Evolutionary conservation across 2,113 vertebrate species (phyloP).

Genomic region (Psammodynastes pulverulentus): DNA sequence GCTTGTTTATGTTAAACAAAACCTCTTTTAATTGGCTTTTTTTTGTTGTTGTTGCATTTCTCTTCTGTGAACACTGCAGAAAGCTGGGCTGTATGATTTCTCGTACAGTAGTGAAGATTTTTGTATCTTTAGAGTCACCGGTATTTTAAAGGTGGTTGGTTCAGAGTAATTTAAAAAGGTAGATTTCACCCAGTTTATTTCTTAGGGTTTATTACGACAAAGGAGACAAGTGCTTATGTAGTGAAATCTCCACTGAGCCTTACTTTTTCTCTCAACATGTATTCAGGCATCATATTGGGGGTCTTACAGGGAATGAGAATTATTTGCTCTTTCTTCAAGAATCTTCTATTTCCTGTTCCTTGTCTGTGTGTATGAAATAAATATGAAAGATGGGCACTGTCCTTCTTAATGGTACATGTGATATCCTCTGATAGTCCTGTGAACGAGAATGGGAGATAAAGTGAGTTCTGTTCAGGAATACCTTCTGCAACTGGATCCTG

Average conservation of each 20-base stretch:
- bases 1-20: conserved; percentile 27
- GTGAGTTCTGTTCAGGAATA: neutral
- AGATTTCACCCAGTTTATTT: neutral
- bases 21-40: conserved; percentile 13
- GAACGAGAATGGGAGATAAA: neutral
- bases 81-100: conserved; percentile 13
- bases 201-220: neutral
- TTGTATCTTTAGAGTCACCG: neutral
- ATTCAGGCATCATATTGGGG: neutral
- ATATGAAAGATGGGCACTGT: neutral
- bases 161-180: neutral
- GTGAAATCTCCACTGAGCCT: neutral
- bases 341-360: neutral
- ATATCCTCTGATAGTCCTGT: neutral
- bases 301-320: neutral
- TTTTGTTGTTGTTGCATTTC: conserved; percentile 10
- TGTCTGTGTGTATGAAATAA: neutral
- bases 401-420: neutral
- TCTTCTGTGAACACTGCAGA: conserved; percentile 33
- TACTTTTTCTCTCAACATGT: neutral
- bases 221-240: neutral
- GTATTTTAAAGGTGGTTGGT: neutral
- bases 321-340: neutral
- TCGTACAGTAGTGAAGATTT: neutral
- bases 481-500: neutral